Evolutionary conservation across 64 coral and sea anemone genomes (phyloP), one percentile per base, ranked within the genome.

Genomic region (Montipora cactus): DNA sequence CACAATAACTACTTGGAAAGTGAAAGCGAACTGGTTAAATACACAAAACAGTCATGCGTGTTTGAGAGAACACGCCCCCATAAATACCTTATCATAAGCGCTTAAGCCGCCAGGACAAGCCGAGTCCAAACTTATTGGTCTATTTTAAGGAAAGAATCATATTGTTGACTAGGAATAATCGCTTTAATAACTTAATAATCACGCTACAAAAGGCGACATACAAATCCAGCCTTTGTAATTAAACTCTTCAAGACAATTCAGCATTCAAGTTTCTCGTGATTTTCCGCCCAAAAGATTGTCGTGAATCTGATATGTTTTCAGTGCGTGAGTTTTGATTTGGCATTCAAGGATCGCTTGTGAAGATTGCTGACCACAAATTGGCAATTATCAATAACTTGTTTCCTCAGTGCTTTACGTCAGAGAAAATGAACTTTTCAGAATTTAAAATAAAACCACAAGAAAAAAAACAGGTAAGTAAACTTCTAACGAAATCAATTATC

Each of bases 121-220:
- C 45, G 4, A 50, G 76, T 49, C 15, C 55, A 82, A 64, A 21
- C 61, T 12, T 22, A 64, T 82, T 66, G 55, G 4, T 25, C 80
- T 82, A 82, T 82, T 82, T 82, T 64, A 37, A 16, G 80, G 59
- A 66, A 55, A 82, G 13, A 45, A 49, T 11, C 55, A 18, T 45
- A 82, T 82, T 82, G 57, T 78, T 78, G 44, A 78, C 44, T 76
- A 7, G 8, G 61, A 64, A 15, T 64, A 64, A 64, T 11, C 28
- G 11, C 74, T 15, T 11, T 46, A 15, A 14, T 76, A 44, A 44
- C 8, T 22, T 25, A 76, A 19, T 78, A 78, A 5, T 49, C 16
- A 78, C 44, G 44, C 76, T 78, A 78, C 49, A 78, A 78, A 78
- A 78, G 47, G 76, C 49, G 46, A 78, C 15, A 37, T 78, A 7